Evolutionary conservation across 2,113 vertebrate species (phyloP).

Genomic region (Coptodon bakossiorum): DNA sequence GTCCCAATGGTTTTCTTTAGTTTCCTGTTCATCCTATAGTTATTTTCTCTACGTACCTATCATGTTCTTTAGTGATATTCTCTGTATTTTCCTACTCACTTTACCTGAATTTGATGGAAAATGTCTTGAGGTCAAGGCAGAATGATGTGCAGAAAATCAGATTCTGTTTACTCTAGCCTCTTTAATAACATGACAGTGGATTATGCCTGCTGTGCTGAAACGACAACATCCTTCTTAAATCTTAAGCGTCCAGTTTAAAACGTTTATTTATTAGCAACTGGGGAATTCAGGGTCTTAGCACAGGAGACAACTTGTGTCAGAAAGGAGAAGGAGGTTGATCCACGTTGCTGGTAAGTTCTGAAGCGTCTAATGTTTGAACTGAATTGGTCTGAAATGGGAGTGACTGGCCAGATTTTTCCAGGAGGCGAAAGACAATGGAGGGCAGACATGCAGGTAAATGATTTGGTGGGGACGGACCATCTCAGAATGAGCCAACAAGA

Average conservation of each 20-base stretch:
- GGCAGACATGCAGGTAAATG: not conserved
- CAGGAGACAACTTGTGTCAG: not conserved
- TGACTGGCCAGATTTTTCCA: not conserved
- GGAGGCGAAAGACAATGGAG: not conserved
- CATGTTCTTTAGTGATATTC: not conserved
- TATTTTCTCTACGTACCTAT: not conserved
- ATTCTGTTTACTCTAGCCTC: not conserved
- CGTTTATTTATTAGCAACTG: not conserved
- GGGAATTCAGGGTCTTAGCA: not conserved
- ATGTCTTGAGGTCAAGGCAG: not conserved
- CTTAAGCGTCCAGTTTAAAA: not conserved
- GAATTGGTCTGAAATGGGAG: not conserved
- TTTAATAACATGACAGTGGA: not conserved
- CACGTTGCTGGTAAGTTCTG: not conserved
- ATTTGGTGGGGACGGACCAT: not conserved
- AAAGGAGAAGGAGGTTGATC: not conserved
- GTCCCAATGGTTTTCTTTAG: not conserved
- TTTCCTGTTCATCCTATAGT: not conserved
- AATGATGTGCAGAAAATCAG: not conserved
- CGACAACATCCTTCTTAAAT: fast-evolving
- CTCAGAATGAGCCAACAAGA: not conserved
- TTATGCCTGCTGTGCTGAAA: not conserved
- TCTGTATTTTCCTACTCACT: fast-evolving
- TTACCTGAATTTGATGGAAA: not conserved
- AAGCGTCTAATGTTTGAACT: not conserved